Conservation (phyloP, 2,797 vertebrate genomes). For the Typhlichthys subterraneus region DNA sequence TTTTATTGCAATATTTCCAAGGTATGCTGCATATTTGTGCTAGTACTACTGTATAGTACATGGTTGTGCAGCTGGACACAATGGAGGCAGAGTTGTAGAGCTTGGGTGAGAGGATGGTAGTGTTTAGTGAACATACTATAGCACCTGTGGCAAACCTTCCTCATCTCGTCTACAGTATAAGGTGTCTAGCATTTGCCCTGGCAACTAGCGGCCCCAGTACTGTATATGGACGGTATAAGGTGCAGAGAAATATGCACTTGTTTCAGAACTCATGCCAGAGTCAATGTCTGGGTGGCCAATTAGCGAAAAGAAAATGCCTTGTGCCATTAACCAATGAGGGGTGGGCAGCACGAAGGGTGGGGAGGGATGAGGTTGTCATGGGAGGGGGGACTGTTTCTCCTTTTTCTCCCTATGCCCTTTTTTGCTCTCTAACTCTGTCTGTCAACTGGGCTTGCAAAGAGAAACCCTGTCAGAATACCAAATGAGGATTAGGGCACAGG, state of each 20-base stretch:
- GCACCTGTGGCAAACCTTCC: constrained; percentile 30
- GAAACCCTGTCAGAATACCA: constrained; percentile 73
- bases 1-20: background rate
- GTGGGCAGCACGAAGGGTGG: constrained; percentile 23
- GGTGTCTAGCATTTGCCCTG: constrained; percentile 47
- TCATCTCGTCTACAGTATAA: constrained; percentile 15
- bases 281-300: constrained; percentile 84
- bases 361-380: constrained; percentile 47
- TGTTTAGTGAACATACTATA: constrained; percentile 4
- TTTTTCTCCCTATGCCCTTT: constrained; percentile 60
- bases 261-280: constrained; percentile 67
- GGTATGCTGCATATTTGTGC: constrained; percentile 1
- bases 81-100: constrained; percentile 4
- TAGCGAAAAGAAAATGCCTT: constrained; percentile 77
- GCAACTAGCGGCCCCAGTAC: constrained; percentile 47
- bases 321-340: constrained; percentile 72
- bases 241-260: constrained; percentile 59
- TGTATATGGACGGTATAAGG: constrained; percentile 55
- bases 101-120: constrained; percentile 8
- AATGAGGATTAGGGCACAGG: constrained; percentile 74
- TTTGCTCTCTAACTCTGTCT: constrained; percentile 74
- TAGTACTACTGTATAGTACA: background rate
- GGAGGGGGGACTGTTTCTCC: constrained; percentile 59
- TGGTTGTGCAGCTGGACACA: background rate
- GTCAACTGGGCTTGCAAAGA: constrained; percentile 75